Conservation (phyloP, 2,888 invertebrate species). For the Acrobasis repandana region DNA sequence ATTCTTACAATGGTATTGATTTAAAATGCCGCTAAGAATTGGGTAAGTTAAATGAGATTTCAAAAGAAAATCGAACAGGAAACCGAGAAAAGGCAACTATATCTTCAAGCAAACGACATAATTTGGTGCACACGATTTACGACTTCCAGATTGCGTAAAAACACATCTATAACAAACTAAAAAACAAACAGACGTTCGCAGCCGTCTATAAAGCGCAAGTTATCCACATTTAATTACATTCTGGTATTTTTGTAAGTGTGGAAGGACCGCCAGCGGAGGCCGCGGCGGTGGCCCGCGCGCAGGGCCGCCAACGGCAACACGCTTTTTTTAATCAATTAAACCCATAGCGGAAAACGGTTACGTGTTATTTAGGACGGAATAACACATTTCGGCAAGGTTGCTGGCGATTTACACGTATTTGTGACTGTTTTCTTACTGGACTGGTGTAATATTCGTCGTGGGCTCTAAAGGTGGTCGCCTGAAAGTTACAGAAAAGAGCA, state of each 20-base stretch:
- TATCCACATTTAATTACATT: conserved; percentile 82
- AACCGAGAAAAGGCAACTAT: conserved; percentile 34
- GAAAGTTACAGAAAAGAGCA: too few species aligned
- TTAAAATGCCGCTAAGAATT: too few species aligned
- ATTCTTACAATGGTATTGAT: too few species aligned
- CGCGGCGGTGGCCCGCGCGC: conserved; percentile 59
- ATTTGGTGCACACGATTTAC: conserved; percentile 80
- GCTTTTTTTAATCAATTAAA: conserved; percentile 27
- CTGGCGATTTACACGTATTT: background rate
- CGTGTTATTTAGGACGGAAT: conserved; percentile 8
- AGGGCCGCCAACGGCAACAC: conserved; percentile 28
- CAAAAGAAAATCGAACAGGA: conserved; percentile 6
- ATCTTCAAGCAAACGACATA: conserved; percentile 75
- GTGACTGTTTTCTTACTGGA: background rate
- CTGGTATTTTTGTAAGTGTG: conserved; percentile 81
- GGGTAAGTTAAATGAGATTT: too few species aligned
- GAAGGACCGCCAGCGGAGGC: conserved; percentile 71
- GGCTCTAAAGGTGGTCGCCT: too few species aligned
- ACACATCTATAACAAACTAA: conserved; percentile 80
- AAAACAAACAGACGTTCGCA: conserved; percentile 75
- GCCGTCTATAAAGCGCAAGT: conserved; percentile 81
- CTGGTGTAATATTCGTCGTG: background rate
- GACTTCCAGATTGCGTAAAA: conserved; percentile 83
- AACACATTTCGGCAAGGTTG: conserved; percentile 11
- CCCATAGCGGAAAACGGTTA: conserved; percentile 13